These are phyloP conservation scores for Druceiella hillmani DNA, from an alignment of 2,888 invertebrate species.

Conservation along the genomic window DNA sequence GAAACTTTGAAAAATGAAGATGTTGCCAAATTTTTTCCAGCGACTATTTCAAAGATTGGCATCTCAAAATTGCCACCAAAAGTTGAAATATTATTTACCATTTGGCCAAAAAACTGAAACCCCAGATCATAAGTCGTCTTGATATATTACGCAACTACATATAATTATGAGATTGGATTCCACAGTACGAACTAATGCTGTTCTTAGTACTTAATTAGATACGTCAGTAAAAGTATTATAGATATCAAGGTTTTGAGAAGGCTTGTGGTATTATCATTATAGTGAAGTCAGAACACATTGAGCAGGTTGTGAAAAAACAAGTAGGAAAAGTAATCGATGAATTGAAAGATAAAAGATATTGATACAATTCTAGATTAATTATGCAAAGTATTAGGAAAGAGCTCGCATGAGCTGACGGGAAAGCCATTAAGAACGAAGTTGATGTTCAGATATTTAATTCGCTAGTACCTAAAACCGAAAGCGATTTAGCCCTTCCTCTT, in stretches of 20 bases:
- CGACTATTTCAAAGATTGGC: too few species aligned
- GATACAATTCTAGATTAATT: constrained; percentile 72
- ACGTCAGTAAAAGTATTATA: constrained; percentile 56
- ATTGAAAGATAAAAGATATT: constrained; percentile 51
- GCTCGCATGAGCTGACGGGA: constrained; percentile 95
- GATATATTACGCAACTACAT: constrained; percentile 74
- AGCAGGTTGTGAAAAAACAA: constrained; percentile 74
- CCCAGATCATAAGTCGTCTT: constrained; percentile 69
- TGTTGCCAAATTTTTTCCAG: too few species aligned
- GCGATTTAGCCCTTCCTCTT: constrained; percentile 67
- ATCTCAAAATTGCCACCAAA: too few species aligned
- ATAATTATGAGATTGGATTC: constrained; percentile 71
- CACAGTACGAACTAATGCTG: constrained; percentile 78
- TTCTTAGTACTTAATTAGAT: constrained; percentile 74
- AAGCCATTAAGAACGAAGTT: constrained; percentile 89
- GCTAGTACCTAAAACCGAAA: constrained; percentile 88
- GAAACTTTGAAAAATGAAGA: too few species aligned
- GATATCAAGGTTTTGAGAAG: constrained; percentile 64
- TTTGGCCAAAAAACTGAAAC: constrained; percentile 86
- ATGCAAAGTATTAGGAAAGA: constrained; percentile 81
- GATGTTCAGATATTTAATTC: constrained; percentile 83
- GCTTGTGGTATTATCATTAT: constrained; percentile 86
- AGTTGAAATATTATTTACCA: too few species aligned
- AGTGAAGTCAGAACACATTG: constrained; percentile 88
- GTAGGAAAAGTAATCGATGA: constrained; percentile 50